Conservation (phyloP, 2,888 invertebrate species). For the Augochlorella aurata region DNA sequence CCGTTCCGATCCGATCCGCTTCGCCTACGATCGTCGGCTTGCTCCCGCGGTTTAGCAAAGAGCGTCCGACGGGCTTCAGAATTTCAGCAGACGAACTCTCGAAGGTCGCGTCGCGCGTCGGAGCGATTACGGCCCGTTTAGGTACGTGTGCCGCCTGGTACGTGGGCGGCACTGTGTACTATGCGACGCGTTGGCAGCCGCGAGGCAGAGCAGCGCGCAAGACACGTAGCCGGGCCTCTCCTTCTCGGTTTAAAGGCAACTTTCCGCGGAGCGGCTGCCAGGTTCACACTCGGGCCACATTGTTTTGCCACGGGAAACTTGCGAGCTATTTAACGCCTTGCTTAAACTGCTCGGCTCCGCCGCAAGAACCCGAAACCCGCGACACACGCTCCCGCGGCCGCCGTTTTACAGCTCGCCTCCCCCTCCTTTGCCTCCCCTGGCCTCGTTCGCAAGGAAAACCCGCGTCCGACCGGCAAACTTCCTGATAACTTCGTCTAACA, state of each 20-base stretch:
- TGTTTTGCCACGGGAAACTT: constrained; percentile 78
- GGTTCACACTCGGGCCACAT: constrained; percentile 76
- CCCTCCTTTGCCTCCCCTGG: constrained; percentile 25
- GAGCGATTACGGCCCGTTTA: constrained; percentile 2
- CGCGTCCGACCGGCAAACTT: constrained; percentile 70
- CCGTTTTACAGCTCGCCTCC: constrained; percentile 44
- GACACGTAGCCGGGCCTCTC: constrained; percentile 39
- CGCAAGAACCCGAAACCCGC: constrained; percentile 72
- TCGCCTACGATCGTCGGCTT: too few species aligned
- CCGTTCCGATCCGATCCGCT: too few species aligned
- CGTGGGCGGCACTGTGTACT: background rate
- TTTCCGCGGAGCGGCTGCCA: constrained; percentile 66
- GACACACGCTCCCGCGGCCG: constrained; percentile 39
- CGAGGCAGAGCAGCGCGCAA: constrained; percentile 17
- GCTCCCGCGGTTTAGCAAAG: background rate
- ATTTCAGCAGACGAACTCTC: background rate
- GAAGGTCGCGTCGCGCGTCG: constrained; percentile 4
- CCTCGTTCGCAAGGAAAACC: constrained; percentile 42
- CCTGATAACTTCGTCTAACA: constrained; percentile 68
- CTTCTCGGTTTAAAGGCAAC: constrained; percentile 58
- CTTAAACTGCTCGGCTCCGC: constrained; percentile 71
- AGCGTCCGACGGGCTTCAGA: background rate
- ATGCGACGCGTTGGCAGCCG: background rate
- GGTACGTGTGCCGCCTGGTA: constrained; percentile 1
- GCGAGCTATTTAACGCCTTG: constrained; percentile 80